phyloP scores from a whole-genome alignment of 2,888 invertebrate genomes.

The Acanthosepion lycidas region DNA sequence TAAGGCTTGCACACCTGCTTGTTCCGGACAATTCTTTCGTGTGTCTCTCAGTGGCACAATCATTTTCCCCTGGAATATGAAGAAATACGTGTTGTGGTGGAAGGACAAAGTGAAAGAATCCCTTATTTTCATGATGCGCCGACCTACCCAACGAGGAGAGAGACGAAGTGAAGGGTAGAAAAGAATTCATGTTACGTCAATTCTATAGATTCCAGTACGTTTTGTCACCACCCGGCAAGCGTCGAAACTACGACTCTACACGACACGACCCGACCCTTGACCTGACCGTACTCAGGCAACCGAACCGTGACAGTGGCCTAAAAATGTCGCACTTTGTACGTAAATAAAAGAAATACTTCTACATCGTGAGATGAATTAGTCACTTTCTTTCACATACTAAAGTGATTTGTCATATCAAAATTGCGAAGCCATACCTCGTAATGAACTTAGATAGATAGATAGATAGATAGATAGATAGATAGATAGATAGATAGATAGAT shows the following conservation, averaged over 20 bases:
- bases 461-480: neutral
- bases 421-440: neutral
- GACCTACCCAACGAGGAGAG: neutral
- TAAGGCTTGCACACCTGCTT: too few relatives aligned
- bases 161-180: neutral
- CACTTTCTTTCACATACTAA: neutral
- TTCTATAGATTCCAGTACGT: neutral
- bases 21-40: too few relatives aligned
- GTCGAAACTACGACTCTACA: neutral
- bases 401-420: neutral
- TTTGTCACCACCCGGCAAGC: neutral
- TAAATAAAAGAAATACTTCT: neutral
- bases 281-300: neutral
- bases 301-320: neutral
- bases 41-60: too few relatives aligned
- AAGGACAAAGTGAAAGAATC: neutral
- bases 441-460: neutral
- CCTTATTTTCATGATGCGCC: neutral
- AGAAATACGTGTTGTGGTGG: neutral
- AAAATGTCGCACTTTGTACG: neutral
- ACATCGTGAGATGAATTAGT: neutral
- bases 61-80: neutral
- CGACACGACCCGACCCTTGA: conserved; percentile 2
- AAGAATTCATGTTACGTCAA: neutral
- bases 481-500: neutral